These are phyloP conservation scores for Dascyllus trimaculatus DNA, from an alignment of 2,113 vertebrate genomes.

Conservation along the genomic window DNA sequence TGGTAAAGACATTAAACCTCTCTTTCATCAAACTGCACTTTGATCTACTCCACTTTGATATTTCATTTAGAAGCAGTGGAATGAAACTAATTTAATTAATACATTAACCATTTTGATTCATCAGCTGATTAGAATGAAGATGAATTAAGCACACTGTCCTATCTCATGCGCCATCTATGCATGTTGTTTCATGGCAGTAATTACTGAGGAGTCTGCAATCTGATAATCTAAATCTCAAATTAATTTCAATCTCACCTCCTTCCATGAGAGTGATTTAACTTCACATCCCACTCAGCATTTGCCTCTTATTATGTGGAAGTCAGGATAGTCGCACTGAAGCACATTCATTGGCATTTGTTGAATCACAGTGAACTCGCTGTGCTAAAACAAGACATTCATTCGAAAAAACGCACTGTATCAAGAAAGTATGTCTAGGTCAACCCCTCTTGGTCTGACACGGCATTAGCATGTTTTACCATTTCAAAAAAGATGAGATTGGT, in stretches of 20 bases:
- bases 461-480: constrained; percentile 41
- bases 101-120: constrained; percentile 68
- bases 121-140: constrained; percentile 70
- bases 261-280: constrained; percentile 50
- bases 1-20: constrained; percentile 54
- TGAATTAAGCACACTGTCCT: constrained; percentile 53
- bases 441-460: background rate
- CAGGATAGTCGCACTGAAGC: background rate
- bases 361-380: constrained; percentile 12
- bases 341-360: constrained; percentile 10
- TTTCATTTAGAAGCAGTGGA: constrained; percentile 57
- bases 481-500: constrained; percentile 33
- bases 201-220: constrained; percentile 46
- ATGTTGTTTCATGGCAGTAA: constrained; percentile 66
- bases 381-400: constrained; percentile 31
- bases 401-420: constrained; percentile 11
- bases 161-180: constrained; percentile 53
- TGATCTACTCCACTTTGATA: constrained; percentile 65
- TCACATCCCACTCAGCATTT: constrained; percentile 13
- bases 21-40: constrained; percentile 58
- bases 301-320: constrained; percentile 2
- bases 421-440: constrained; percentile 46
- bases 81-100: constrained; percentile 74
- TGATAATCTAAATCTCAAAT: constrained; percentile 61
- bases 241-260: constrained; percentile 57